Base-by-base conservation (phyloP, 2,888 invertebrate species). In the Drosophila algonquin region DNA sequence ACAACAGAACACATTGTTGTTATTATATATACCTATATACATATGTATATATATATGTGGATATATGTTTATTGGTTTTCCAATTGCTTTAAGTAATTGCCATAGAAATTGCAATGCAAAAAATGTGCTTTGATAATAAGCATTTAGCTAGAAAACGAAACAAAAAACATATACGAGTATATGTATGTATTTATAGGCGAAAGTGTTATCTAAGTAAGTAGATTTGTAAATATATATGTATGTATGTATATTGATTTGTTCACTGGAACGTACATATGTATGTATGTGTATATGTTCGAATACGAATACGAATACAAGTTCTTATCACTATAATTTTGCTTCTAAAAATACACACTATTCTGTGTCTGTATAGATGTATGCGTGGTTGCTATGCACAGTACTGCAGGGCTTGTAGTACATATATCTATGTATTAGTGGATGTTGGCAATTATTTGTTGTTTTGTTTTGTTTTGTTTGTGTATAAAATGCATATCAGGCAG, bases 401-500 rank as follows among this genome's bases (percentile, higher is more conserved):
- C n/a, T n/a, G n/a, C 40, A 14, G 14, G 40, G 40, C 62, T 57
- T 63, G 64, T 27, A 35, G 65, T 64, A 55, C 32, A 30, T 12
- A 9, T 70, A 55, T 51, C 47, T 40, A 46, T 18, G 18, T 18
- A 18, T 30, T 53, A 52, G 70, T 55, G 35, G 64, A 72, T 69
- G 47, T 73, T 62, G 84, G 62, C 75, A 52, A 45, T 52, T 59
- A 10, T 52, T 12, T 12, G 35, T 32, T 32, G 2, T 35, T 14
- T 51, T 61, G 46, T 76, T 5, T 32, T 32, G 2, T 35, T 14
- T 51, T 61, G 46, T 76, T 5, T 67, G 32, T 67, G 32, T 81
- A 84, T 87, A 77, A 81, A 84, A 86, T 88, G 84, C 89, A 61
- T 76, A 56, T 47, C 69, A 68, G 85, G 85, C 85, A 89, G 89